Percentiles rank a stretch among this genome's conserved stretches.
These are phyloP conservation scores for Dolichotis patagonum DNA, from an alignment of 2,113 vertebrate genomes.

Conservation along the genomic window DNA sequence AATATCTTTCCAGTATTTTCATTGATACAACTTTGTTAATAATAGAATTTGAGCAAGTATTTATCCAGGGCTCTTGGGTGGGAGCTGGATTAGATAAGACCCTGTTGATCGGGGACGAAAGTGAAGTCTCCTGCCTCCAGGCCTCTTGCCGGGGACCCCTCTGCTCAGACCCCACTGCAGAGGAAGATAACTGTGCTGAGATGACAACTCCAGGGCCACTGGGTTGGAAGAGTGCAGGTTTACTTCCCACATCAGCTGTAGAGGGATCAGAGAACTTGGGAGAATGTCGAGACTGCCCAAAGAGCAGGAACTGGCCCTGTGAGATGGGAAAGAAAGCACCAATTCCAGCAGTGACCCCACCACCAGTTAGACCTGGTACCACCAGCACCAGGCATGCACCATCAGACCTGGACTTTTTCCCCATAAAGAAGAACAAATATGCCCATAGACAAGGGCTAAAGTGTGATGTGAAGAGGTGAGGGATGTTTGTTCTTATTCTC, in stretches of 20 bases:
- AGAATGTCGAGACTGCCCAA: neutral
- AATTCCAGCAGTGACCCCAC: neutral
- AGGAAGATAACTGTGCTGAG: neutral
- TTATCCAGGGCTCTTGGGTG: neutral
- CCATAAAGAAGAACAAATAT: neutral
- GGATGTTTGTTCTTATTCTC: neutral
- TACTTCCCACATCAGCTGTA: neutral
- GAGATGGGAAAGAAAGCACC: neutral
- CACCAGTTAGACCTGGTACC: neutral
- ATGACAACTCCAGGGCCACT: neutral
- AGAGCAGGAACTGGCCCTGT: neutral
- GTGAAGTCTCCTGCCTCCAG: neutral
- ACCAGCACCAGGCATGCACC: neutral
- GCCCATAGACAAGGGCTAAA: neutral
- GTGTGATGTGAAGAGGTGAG: neutral
- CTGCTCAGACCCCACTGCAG: accelerated
- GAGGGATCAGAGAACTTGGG: neutral
- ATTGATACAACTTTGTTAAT: neutral
- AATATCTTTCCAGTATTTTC: conserved; percentile 3
- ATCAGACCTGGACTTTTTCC: neutral
- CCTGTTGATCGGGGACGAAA: neutral
- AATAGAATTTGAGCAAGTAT: neutral
- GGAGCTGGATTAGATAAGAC: neutral
- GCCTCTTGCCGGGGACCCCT: neutral
- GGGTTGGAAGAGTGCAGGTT: neutral